phyloP scores from a whole-genome alignment of 2,113 vertebrate genomes.

The Syrmaticus mikado region DNA sequence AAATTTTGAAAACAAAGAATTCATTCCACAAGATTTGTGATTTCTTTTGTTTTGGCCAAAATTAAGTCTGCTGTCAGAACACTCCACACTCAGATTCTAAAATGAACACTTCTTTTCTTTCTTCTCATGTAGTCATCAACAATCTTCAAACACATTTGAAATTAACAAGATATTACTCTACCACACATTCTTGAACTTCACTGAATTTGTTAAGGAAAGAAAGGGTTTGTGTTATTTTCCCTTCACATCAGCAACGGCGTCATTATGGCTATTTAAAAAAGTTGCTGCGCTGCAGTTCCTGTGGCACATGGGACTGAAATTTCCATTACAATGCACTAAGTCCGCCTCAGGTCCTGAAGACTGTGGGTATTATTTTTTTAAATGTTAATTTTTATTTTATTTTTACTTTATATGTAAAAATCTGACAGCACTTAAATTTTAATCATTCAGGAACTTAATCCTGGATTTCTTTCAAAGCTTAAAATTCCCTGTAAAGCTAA shows the following conservation, averaged over 20 bases:
- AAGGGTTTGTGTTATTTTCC: slow-evolving; percentile 20
- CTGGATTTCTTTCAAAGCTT: slow-evolving; percentile 60
- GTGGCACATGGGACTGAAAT: slow-evolving; percentile 63
- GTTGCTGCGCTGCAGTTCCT: slow-evolving; percentile 15
- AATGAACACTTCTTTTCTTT: not conserved
- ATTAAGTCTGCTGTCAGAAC: not conserved
- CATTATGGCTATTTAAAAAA: slow-evolving; percentile 58
- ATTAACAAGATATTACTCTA: slow-evolving; percentile 9
- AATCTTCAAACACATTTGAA: not conserved
- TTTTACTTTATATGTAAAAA: slow-evolving; percentile 60
- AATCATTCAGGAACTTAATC: slow-evolving; percentile 61
- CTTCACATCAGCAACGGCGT: not conserved
- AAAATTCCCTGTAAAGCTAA: slow-evolving; percentile 54
- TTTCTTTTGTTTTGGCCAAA: slow-evolving; percentile 4
- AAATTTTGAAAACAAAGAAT: not conserved
- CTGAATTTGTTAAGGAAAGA: not conserved
- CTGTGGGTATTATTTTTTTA: slow-evolving; percentile 64
- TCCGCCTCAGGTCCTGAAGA: slow-evolving; percentile 31
- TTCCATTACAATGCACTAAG: slow-evolving; percentile 63
- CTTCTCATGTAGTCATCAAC: slow-evolving; percentile 12
- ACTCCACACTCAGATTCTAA: not conserved
- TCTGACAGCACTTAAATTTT: slow-evolving; percentile 65
- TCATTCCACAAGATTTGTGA: not conserved
- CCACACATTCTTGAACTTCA: not conserved
- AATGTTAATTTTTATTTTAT: slow-evolving; percentile 74